Evolutionary conservation across 2,113 vertebrate species (phyloP), one percentile per base, ranked within the genome.

Genomic region (Aspiorhynchus laticeps): DNA sequence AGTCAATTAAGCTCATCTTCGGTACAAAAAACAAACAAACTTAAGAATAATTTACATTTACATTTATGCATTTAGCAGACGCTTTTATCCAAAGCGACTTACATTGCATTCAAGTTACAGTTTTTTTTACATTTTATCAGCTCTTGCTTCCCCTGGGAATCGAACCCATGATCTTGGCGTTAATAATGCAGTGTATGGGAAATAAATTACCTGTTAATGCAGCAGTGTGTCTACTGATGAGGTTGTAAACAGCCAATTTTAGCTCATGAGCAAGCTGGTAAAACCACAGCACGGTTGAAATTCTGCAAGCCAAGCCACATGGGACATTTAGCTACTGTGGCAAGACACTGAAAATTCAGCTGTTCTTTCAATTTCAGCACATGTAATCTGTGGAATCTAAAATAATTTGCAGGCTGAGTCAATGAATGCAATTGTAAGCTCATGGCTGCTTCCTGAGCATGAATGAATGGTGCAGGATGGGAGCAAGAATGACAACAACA

Each of bases 331-430:
- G 79, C 41, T 61, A 76, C 21, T 61, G 33, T 80, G 38, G n/a
- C 10, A 77, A 38, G 1, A 5, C 19, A 19, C 24, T 14, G 75
- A 65, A 19, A 63, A 78, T 73, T n/a, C 8, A 31, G 61, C 21
- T 90, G 67, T 89, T 79, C 83, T 87, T 91, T 89, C 84, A 87
- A 86, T 87, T 90, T 90, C 84, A 86, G 56, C 74, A 85, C 88
- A 93, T 83, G 61, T 90, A 91, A 94, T 93, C 91, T 85, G 79
- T 87, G 87, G 89, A 90, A 93, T 93, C 91, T 90, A 59, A 92
- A 94, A 91, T 92, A 59, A 92, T 91, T 93, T 92, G 88, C 73
- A 88, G 78, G 85, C 91, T 74, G 81, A 91, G 88, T 91, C 90
- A 91, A 89, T 89, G 90, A 94, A 92, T 90, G 90, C 90, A 87